These are phyloP conservation scores for Gadus chalcogrammus DNA, from an alignment of 2,113 vertebrate genomes.

Conservation along the genomic window DNA sequence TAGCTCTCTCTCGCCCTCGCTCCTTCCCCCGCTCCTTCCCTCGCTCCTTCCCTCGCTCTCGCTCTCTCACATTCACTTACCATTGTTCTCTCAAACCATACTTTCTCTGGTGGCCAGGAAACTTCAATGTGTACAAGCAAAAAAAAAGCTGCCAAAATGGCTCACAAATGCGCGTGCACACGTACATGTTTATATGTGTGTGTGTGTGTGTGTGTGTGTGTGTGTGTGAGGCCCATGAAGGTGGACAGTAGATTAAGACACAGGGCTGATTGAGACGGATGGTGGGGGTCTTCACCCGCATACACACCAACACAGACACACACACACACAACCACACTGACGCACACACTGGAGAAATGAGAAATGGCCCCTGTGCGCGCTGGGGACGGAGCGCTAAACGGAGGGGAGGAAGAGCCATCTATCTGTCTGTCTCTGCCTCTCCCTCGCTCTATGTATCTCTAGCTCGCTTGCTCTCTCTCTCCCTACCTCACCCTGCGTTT, in stretches of 20 bases:
- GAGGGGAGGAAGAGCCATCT: conserved; percentile 46
- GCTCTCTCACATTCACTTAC: conserved; percentile 8
- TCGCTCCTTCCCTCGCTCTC: conserved; percentile 27
- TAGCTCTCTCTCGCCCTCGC: conserved; percentile 11
- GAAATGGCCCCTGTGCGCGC: conserved; percentile 57
- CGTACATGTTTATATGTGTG: conserved; percentile 1
- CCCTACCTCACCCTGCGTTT: not conserved
- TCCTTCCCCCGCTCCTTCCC: conserved; percentile 15
- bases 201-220: not conserved
- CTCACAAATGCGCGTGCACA: not conserved
- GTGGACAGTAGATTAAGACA: conserved; percentile 69
- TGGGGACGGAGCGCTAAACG: conserved; percentile 53
- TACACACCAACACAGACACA: conserved; percentile 11
- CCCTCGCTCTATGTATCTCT: not conserved
- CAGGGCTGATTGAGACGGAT: conserved; percentile 66
- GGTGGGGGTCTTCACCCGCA: conserved; percentile 40
- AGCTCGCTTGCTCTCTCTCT: not conserved
- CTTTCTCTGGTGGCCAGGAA: conserved; percentile 17
- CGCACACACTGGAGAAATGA: conserved; percentile 64
- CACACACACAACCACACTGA: conserved; percentile 4
- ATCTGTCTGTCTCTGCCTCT: conserved; percentile 16
- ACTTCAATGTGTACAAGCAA: no score
- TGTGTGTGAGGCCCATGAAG: conserved; percentile 38
- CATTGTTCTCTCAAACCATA: not conserved
- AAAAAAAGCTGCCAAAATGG: no score